Evolutionary conservation across 2,888 invertebrate species (phyloP), one percentile per base, ranked within the genome.

Genomic region (Lamproptera curius): DNA sequence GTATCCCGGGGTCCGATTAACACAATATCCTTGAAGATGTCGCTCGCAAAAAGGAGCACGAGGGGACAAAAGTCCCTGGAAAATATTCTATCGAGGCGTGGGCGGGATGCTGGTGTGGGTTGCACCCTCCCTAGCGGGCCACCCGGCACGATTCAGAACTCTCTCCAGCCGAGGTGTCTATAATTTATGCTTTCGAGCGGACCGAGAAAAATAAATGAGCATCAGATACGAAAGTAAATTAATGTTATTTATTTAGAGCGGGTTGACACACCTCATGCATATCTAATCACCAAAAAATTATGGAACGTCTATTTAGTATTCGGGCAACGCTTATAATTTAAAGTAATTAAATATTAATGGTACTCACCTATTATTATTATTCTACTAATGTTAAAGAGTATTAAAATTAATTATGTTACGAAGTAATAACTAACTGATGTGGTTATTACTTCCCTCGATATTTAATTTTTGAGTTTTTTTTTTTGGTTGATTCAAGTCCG

Each of bases 1-100:
- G 65, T 74, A 77, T 76, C 70, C 65, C 70, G 60, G 68, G 70
- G 71, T 74, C 76, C 81, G 82, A 82, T 84, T 85, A 85, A 81
- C 80, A 83, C 80, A 77, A 83, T 82, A 85, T 85, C 82, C 86
- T 85, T 84, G 81, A 83, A 80, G 82, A 82, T 71, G 76, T 80
- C 82, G 70, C 73, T 73, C 73, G 70, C 81, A 82, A 84, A 83
- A 84, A 78, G 75, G 76, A 77, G 70, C 76, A 74, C 63, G 69
- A 74, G 77, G 75, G 80, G 76, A 80, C 76, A 80, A 79, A 79
- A 73, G 76, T 74, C 70, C 31, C 79, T 69, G 79, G 76, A 82
- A 84, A 83, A 81, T 85, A 84, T 84, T 81, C 83, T 83, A 77
- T 74, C 73, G 77, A 73, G 54, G 53, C 58, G 52, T 49, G 39